Base-by-base conservation (phyloP, 2,888 invertebrate species). In the Apodemia hepburni region DNA sequence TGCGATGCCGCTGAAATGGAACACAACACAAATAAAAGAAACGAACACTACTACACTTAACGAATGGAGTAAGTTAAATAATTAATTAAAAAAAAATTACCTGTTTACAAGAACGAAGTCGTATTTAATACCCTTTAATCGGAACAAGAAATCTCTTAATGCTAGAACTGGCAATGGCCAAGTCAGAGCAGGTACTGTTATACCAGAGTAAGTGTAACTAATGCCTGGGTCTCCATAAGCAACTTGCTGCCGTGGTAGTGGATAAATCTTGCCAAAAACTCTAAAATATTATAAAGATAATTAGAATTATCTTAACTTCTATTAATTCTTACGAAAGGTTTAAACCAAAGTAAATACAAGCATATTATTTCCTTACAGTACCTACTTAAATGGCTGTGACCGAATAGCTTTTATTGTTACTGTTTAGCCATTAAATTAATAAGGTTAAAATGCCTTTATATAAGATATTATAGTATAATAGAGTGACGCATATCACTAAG, bases 41-140 rank as follows among this genome's bases (percentile, higher is more conserved):
- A n/a, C n/a, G n/a, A n/a, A n/a, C 22, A 22, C 22, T 22, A 2
- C 22, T 22, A 22, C 2, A 22, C 22, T 22, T 22, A 22, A 22
- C 22, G 22, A 22, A 22, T 22, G 2, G 2, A 22, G 22, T 22
- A 2, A 22, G 22, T 22, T 33, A 33, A 33, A 1, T 1, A 7
- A 33, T 1, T 7, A 1, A 33, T 1, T 1, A 7, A 0, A 38
- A 2, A 17, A 59, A 18, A 81, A 83, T 80, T 77, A 95, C 95
- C 93, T 94, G 77, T 95, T 95, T 0, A 95, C 89, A 33, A 95
- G 74, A 57, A 87, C 88, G 75, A 95, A 95, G 79, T 95, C 94
- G 75, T 94, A 95, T 60, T 88, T 74, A 63, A 92, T 82, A 18
- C 93, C 93, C 59, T 92, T 93, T 0, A 93, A 72, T 51, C 76